A percentile compares a stretch with the other conserved stretches of the same genome.
phyloP scores from a whole-genome alignment of 2,113 vertebrate genomes.

The Oreotragus oreotragus region DNA sequence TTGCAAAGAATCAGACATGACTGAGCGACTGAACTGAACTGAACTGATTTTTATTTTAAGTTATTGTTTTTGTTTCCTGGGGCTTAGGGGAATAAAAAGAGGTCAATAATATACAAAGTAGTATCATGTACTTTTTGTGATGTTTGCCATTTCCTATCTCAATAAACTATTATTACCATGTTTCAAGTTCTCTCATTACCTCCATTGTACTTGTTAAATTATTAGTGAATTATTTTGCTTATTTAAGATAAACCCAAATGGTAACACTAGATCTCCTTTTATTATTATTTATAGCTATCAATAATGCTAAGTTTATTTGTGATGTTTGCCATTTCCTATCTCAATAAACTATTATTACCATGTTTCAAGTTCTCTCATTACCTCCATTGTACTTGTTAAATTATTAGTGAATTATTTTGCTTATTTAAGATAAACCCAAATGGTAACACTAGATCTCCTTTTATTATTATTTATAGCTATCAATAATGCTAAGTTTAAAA shows the following conservation, averaged over 20 bases:
- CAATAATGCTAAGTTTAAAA: conserved; percentile 39
- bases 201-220: neutral
- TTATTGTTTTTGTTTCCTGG: neutral
- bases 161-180: neutral
- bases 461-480: neutral
- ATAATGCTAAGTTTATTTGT: conserved; percentile 31
- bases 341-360: neutral
- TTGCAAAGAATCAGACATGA: accelerated
- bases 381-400: neutral
- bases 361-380: neutral
- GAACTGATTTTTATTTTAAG: neutral
- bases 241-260: neutral
- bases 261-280: conserved; percentile 9
- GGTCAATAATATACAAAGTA: neutral
- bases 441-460: neutral
- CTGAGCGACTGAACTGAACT: too few species aligned
- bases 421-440: neutral
- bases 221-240: neutral
- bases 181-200: neutral
- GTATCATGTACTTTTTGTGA: neutral
- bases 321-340: neutral
- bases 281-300: neutral
- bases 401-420: neutral
- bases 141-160: neutral
- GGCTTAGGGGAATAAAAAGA: neutral